These are phyloP conservation scores for Trilocha varians DNA, from an alignment of 2,888 invertebrate species.

Conservation along the genomic window DNA sequence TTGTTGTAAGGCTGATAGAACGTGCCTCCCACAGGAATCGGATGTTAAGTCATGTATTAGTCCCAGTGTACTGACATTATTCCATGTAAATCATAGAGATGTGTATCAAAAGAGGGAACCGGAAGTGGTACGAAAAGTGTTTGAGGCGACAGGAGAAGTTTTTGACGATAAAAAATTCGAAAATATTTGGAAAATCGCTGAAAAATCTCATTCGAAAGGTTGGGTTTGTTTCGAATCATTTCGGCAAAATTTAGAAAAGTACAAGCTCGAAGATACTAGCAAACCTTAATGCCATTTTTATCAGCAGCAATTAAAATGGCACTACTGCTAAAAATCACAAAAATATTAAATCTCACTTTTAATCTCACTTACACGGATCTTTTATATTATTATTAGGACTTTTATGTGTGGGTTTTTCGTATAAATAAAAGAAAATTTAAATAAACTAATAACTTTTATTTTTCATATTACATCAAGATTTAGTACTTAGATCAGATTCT, in stretches of 20 bases:
- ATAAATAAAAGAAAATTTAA: no score
- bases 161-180: constrained; percentile 50
- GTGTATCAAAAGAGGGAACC: constrained; percentile 26
- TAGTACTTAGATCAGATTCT: no score
- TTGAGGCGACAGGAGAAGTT: constrained; percentile 45
- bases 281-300: background rate
- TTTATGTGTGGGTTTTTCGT: no score
- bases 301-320: background rate
- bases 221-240: constrained; percentile 64
- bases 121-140: constrained; percentile 36
- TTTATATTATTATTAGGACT: no score
- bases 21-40: constrained; percentile 27
- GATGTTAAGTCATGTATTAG: constrained; percentile 23
- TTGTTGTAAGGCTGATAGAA: constrained; percentile 24
- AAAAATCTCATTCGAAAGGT: constrained; percentile 45
- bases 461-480: no score
- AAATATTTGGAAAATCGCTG: constrained; percentile 48
- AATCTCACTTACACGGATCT: no score
- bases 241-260: constrained; percentile 13
- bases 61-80: constrained; percentile 24
- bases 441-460: no score
- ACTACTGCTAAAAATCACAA: background rate
- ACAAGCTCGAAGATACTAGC: background rate
- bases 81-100: constrained; percentile 29
- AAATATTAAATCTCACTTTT: no score